Evolutionary conservation across 2,888 invertebrate species (phyloP), one percentile per base, ranked within the genome.

Genomic region (Machimus rusticus): DNA sequence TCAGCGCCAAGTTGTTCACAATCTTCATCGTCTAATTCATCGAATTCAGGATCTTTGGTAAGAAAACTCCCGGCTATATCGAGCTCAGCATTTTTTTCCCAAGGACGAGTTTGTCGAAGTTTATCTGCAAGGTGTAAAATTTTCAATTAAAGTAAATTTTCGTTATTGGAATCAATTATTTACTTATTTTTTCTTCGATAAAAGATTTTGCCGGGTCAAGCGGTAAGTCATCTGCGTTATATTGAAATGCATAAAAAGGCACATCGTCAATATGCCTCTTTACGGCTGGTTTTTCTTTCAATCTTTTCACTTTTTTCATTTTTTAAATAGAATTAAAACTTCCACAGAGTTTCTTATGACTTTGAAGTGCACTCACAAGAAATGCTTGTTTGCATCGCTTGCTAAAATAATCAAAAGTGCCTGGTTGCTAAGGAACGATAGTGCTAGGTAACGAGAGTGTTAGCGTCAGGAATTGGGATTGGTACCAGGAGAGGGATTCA

Each of bases 161-260:
- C n/a, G 0, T 76, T 37, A 34, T 0, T 9, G 37, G 19, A 46
- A 37, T 0, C 23, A 2, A 78, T 1, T 5, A 51, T 78, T 86
- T 88, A 90, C 90, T 87, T 16, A 90, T 89, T 87, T 89, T 87
- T 23, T 89, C 88, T 4, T 55, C 6, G 16, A 90, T 88, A 88
- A 89, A 89, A 14, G 86, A 31, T 43, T 87, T 88, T 1, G 88
- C 89, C 14, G 93, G 93, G 90, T 93, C 93, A 39, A 93, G 88
- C 0, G 93, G 93, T 89, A 93, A 89, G 86, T 93, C 91, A 89
- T 93, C 93, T 39, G 90, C 90, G 28, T 90, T 88, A 88, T 93
- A 92, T 46, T 89, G 88, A 86, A 92, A 90, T 46, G 89, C 89
- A 89, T 92, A 93, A 87, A 93, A 93, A 5, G 92, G 92, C 51